Percentiles rank a stretch among this genome's conserved stretches.
Conservation (phyloP, 2,797 vertebrate species). For the Alcedo quadribrachys region DNA sequence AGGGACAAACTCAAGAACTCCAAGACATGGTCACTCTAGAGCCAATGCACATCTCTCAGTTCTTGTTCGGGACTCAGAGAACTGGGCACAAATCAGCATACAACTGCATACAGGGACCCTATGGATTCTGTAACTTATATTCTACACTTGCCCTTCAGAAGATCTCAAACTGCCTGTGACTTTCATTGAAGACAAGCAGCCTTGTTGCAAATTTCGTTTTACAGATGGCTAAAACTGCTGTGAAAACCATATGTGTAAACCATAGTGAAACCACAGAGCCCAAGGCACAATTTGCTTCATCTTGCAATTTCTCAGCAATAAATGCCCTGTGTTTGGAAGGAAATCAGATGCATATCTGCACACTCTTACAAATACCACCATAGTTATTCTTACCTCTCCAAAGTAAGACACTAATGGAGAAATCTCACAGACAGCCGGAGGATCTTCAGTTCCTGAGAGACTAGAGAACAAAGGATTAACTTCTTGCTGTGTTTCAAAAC, state of each 20-base stretch:
- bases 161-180: neutral
- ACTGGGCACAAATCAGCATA: neutral
- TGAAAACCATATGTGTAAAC: neutral
- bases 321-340: neutral
- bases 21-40: neutral
- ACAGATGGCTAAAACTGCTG: neutral
- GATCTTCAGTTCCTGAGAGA: slow-evolving; percentile 58
- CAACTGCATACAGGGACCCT: neutral
- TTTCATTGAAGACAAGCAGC: neutral
- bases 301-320: neutral
- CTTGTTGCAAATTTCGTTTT: neutral
- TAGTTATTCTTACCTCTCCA: slow-evolving; percentile 88
- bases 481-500: neutral
- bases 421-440: slow-evolving; percentile 87
- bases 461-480: slow-evolving; percentile 64
- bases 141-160: neutral
- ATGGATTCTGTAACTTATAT: neutral
- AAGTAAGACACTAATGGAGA: slow-evolving; percentile 93
- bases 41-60: neutral
- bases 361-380: neutral
- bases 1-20: neutral
- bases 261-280: neutral
- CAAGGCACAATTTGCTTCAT: neutral
- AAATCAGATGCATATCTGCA: neutral
- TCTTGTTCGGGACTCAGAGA: neutral